These are phyloP conservation scores for Calliphora vomitoria DNA, from an alignment of 2,888 invertebrate species.

Conservation along the genomic window DNA sequence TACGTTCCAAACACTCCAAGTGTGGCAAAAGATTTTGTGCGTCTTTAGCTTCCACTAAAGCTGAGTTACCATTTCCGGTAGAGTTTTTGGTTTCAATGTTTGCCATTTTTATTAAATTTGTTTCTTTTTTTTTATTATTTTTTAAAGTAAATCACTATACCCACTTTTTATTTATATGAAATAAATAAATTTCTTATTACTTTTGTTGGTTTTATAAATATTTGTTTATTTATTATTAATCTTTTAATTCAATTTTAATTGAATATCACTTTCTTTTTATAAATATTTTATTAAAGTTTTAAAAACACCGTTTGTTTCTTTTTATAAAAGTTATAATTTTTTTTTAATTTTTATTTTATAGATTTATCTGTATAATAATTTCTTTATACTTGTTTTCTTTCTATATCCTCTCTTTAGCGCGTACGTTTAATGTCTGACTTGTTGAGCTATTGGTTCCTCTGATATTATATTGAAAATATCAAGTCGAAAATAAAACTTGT, in stretches of 20 bases:
- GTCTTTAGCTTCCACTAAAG: slow-evolving; percentile 79
- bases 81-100: slow-evolving; percentile 78
- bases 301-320: slow-evolving; percentile 64
- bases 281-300: slow-evolving; percentile 14
- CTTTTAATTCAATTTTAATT: slow-evolving; percentile 5
- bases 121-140: slow-evolving; percentile 55
- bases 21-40: slow-evolving; percentile 84
- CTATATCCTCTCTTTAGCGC: slow-evolving; percentile 75
- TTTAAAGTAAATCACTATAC: slow-evolving; percentile 29
- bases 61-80: slow-evolving; percentile 76
- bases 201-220: slow-evolving; percentile 59
- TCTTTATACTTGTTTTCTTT: background rate
- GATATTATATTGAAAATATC: slow-evolving; percentile 78
- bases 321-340: slow-evolving; percentile 72
- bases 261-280: slow-evolving; percentile 36
- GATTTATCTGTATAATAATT: slow-evolving; percentile 36
- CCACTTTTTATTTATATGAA: slow-evolving; percentile 28
- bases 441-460: slow-evolving; percentile 77
- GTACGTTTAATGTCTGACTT: slow-evolving; percentile 79
- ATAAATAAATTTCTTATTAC: background rate
- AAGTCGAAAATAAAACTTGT: slow-evolving; percentile 55
- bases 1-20: slow-evolving; percentile 86
- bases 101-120: slow-evolving; percentile 77
- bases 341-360: slow-evolving; percentile 40
- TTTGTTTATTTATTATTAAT: slow-evolving; percentile 4